A percentile compares a stretch with the other conserved stretches of the same genome.
These are phyloP conservation scores for Pseudopipra pipra DNA, from an alignment of 2,113 vertebrate species.

Conservation along the genomic window DNA sequence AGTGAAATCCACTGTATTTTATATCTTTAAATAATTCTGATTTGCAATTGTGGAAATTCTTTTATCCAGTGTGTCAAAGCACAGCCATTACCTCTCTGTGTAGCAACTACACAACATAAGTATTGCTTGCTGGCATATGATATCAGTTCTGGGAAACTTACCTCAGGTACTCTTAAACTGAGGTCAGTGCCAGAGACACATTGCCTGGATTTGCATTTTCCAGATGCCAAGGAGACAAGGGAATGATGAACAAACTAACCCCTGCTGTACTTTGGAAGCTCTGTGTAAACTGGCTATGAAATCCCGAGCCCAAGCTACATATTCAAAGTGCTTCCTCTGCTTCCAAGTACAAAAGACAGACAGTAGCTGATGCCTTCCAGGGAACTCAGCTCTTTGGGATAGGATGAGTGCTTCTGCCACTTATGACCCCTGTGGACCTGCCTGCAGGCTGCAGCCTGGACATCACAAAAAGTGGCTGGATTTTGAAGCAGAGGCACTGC, in stretches of 20 bases:
- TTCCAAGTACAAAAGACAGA: not conserved
- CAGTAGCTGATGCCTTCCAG: not conserved
- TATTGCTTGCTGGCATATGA: not conserved
- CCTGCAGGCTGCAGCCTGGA: not conserved
- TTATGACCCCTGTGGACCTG: not conserved
- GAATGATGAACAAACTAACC: not conserved
- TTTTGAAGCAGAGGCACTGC: not conserved
- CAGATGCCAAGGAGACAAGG: not conserved
- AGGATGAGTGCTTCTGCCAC: not conserved
- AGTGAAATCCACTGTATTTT: not conserved
- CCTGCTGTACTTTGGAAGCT: not conserved
- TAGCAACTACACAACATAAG: not conserved
- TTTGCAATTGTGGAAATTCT: not conserved
- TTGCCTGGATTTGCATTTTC: not conserved
- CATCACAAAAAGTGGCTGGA: not conserved
- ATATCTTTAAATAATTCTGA: not conserved
- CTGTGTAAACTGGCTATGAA: not conserved
- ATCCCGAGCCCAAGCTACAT: not conserved
- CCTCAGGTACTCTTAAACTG: not conserved
- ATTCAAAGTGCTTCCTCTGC: not conserved
- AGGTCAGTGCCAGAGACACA: not conserved
- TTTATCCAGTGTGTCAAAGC: not conserved
- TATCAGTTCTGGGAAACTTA: not conserved
- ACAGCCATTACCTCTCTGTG: not conserved
- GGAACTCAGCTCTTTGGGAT: not conserved